Percentiles rank a stretch among this genome's conserved stretches.
Evolutionary conservation across 1,140 invertebrate genomes (phyloP).

Genomic region (Phthorimaea operculella): DNA sequence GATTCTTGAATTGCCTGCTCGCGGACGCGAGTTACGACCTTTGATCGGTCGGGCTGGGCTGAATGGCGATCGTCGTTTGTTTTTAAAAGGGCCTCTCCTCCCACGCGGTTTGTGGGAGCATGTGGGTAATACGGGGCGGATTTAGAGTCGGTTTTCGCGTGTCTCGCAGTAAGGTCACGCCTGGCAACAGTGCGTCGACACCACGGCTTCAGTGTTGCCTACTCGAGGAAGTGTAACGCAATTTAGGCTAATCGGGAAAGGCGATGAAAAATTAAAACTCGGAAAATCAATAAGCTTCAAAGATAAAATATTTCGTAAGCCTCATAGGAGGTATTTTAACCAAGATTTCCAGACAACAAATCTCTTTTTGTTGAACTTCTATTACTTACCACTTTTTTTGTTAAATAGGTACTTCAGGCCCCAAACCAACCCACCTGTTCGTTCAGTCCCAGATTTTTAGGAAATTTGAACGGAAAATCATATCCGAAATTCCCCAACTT

Average conservation of each 20-base stretch:
- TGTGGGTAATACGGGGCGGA: conserved; percentile 13
- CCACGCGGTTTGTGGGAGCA: conserved; percentile 15
- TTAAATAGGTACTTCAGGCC: no score
- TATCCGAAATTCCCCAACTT: no score
- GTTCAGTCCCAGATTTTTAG: no score
- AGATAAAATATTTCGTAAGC: no score
- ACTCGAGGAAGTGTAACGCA: background rate
- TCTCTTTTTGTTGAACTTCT: no score
- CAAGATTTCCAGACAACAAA: no score
- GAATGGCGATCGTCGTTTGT: conserved; percentile 39
- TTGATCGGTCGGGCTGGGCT: conserved; percentile 20
- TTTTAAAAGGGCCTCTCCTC: conserved; percentile 29
- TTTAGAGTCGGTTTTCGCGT: conserved; percentile 26
- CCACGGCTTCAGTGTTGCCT: conserved; percentile 19
- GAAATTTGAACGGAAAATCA: no score
- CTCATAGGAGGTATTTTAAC: no score
- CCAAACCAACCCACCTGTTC: no score
- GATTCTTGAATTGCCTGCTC: conserved; percentile 17
- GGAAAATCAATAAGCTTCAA: no score
- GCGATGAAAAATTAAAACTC: no score
- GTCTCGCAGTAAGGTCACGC: conserved; percentile 27
- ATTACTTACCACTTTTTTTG: no score
- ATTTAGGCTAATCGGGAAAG: background rate
- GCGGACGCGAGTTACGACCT: conserved; percentile 23
- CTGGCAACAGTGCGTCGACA: conserved; percentile 51